phyloP scores from a whole-genome alignment of 2,113 vertebrate genomes.

The Raphicerus campestris region DNA sequence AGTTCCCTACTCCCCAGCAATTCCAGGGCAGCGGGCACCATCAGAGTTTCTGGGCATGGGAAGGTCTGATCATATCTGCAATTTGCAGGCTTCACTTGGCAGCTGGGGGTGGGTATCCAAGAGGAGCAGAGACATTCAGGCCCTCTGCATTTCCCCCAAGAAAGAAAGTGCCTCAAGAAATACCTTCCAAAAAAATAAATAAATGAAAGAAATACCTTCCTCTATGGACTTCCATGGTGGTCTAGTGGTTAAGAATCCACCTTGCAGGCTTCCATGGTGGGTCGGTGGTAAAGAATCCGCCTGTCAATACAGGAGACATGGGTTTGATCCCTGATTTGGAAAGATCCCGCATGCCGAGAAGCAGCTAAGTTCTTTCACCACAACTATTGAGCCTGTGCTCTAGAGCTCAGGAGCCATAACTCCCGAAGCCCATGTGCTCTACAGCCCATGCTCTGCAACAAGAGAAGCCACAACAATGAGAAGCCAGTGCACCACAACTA shows the following conservation, averaged over 20 bases:
- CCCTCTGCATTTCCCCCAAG: background rate
- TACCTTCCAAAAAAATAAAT: background rate
- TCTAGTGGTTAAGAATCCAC: background rate
- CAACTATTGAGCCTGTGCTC: background rate
- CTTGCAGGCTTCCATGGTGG: background rate
- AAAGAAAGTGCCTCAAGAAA: background rate
- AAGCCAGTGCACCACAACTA: background rate
- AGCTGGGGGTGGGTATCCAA: background rate
- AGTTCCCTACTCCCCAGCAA: background rate
- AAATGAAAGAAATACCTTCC: background rate
- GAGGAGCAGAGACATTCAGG: background rate
- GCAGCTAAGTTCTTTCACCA: background rate
- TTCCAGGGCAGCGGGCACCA: background rate
- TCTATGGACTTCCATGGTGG: background rate
- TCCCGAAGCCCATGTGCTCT: fast-evolving
- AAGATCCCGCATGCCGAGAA: background rate
- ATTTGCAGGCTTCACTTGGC: background rate
- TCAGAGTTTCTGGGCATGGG: no score
- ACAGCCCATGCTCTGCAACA: background rate
- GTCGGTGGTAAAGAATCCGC: background rate
- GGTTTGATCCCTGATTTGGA: background rate
- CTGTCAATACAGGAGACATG: background rate
- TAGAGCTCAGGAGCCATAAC: background rate
- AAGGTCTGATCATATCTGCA: background rate
- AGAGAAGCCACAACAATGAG: background rate